These are phyloP conservation scores for Zaprionus ghesquierei DNA, from an alignment of 1,140 invertebrate genomes.

Conservation along the genomic window DNA sequence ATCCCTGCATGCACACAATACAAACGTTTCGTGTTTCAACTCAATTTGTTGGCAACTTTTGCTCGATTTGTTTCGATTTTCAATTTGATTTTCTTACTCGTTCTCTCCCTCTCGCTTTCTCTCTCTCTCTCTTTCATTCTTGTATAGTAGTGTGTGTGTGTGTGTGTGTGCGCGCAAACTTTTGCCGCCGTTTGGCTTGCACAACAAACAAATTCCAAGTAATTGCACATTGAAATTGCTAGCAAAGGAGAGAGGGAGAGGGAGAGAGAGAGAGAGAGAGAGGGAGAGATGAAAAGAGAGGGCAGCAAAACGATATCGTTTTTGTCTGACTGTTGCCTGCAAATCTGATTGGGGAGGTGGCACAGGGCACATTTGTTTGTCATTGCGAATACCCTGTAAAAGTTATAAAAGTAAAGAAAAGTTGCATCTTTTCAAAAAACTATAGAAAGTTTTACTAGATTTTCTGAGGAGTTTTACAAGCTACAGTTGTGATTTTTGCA, in stretches of 20 bases:
- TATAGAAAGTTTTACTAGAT: not conserved
- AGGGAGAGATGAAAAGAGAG: not conserved
- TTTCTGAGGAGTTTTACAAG: not conserved
- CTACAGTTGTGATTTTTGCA: not conserved
- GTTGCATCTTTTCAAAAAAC: not conserved
- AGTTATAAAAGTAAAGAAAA: not conserved
- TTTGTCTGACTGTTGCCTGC: not conserved
- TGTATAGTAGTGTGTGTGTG: conserved; percentile 25
- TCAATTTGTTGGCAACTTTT: conserved; percentile 55
- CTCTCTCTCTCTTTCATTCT: conserved; percentile 1
- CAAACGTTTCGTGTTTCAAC: conserved; percentile 41
- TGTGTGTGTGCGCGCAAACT: conserved; percentile 35
- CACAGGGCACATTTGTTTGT: not conserved
- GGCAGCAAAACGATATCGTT: not conserved
- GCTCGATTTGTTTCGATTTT: conserved; percentile 60
- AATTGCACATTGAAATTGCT: conserved; percentile 73
- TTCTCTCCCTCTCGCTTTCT: not conserved
- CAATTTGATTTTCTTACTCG: conserved; percentile 36
- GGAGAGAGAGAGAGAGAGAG: not conserved
- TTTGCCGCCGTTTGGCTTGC: conserved; percentile 40
- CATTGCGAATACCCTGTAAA: not conserved
- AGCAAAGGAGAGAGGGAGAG: not conserved
- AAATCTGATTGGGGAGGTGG: not conserved
- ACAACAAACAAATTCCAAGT: conserved; percentile 78
- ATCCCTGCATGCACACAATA: not conserved